These are phyloP conservation scores for Platalea minor DNA, from an alignment of 2,797 vertebrate species.

Conservation along the genomic window DNA sequence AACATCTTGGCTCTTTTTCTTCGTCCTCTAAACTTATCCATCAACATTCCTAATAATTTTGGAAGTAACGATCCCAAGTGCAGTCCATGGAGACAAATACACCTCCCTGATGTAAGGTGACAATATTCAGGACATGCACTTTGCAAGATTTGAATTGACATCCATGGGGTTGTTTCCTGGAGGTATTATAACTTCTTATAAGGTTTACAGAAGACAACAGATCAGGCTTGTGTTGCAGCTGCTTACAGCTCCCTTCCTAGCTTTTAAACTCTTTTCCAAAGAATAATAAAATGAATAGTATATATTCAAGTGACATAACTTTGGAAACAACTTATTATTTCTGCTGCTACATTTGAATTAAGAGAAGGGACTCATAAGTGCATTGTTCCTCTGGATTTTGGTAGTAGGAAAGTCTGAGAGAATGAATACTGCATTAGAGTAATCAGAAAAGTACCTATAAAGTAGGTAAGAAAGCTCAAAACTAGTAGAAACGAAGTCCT, in stretches of 20 bases:
- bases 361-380: not conserved
- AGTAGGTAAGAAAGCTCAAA: not conserved
- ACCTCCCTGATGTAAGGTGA: not conserved
- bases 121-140: not conserved
- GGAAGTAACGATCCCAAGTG: accelerated
- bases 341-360: not conserved
- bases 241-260: not conserved
- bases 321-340: accelerated
- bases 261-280: not conserved
- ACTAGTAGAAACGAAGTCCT: not conserved
- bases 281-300: not conserved
- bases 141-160: not conserved
- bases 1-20: not conserved
- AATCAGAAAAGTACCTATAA: not conserved
- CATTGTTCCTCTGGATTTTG: not conserved
- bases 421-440: not conserved
- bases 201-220: not conserved
- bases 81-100: not conserved
- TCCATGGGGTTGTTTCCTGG: not conserved
- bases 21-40: not conserved
- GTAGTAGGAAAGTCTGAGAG: not conserved
- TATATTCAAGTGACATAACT: not conserved
- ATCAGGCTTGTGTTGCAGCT: not conserved
- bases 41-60: not conserved
- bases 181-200: not conserved